These are phyloP conservation scores for Neoitamus cyanurus DNA, from an alignment of 2,888 invertebrate genomes.

Conservation along the genomic window DNA sequence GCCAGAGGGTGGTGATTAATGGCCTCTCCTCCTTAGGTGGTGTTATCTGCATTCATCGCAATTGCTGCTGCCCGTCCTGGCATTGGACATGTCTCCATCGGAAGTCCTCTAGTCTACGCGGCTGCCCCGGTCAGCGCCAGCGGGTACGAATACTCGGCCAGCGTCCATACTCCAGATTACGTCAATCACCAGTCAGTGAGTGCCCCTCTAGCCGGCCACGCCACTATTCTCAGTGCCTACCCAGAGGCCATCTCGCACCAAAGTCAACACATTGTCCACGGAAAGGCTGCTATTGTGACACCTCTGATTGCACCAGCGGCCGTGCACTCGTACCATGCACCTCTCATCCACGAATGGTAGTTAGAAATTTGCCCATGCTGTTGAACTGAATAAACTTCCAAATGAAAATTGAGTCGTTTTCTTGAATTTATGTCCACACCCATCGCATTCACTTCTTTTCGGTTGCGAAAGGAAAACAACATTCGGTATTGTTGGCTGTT, in stretches of 20 bases:
- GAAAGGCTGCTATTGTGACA: conserved; percentile 12
- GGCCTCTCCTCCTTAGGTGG: conserved; percentile 54
- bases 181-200: conserved; percentile 65
- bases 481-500: not conserved
- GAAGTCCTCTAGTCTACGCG: conserved; percentile 37
- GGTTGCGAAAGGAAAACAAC: not conserved
- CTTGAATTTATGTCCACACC: not conserved
- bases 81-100: conserved; percentile 7
- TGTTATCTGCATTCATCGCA: conserved; percentile 58
- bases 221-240: conserved; percentile 8
- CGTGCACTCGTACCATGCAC: conserved; percentile 49
- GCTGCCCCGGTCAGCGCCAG: conserved; percentile 47
- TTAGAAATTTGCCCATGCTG: conserved; percentile 20
- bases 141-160: conserved; percentile 57
- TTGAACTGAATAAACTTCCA: conserved; percentile 29
- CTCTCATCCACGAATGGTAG: conserved; percentile 53
- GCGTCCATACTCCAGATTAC: conserved; percentile 56
- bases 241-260: conserved; percentile 69
- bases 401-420: not conserved
- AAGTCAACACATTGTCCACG: conserved; percentile 68
- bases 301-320: conserved; percentile 50
- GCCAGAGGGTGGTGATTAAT: not conserved
- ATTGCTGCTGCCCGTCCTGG: conserved; percentile 54
- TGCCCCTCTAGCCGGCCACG: conserved; percentile 56
- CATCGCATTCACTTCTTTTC: not conserved